Base-by-base conservation (phyloP, 2,888 invertebrate genomes). In the Drosophila greeni region DNA sequence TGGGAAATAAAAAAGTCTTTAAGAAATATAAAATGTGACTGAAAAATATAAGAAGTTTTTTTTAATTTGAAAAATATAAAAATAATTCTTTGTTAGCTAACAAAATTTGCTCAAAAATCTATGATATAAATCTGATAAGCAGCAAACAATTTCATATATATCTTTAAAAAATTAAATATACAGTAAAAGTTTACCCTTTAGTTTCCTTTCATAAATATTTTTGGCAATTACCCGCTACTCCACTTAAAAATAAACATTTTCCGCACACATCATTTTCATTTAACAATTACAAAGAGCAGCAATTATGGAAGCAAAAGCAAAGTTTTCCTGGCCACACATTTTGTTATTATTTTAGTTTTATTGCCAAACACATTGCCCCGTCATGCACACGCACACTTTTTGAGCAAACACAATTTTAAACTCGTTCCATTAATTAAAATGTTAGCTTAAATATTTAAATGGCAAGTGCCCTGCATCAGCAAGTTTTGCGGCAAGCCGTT, bases 391-490 rank as follows among this genome's bases (percentile, higher is more conserved):
- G 43, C 29, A 62, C 36, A 62, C 49, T n/a, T 20, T 37, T 31
- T 43, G 18, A 0, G 42, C 24, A 62, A 62, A 62, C 31, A 43
- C 49, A 62, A 51, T 62, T 62, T 37, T 1, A n/a, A 51, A 33
- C 64, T 51, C 11, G 62, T 62, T 62, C 26, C n/a, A 51, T 62
- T 51, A 62, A 62, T 62, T 62, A 62, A 62, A 51, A 43, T 62
- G 49, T 33, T 43, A 8, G 62, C 24, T 62, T 62, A 43, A 61
- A 51, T 51, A 62, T 51, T 43, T 33, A 62, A 64, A 43, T 31
- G 36, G 62, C 1, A 62, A 43, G 23, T 31, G 42, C 24, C 12
- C 51, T 43, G 36, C 34, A 14, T 62, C 64, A 51, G 62, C 64
- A 62, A 43, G n/a, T 58, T 26, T 26, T 31, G n/a, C 5, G 26